Evolutionary conservation across 2,797 vertebrate genomes (phyloP).

Genomic region (Pseudochirops cupreus): DNA sequence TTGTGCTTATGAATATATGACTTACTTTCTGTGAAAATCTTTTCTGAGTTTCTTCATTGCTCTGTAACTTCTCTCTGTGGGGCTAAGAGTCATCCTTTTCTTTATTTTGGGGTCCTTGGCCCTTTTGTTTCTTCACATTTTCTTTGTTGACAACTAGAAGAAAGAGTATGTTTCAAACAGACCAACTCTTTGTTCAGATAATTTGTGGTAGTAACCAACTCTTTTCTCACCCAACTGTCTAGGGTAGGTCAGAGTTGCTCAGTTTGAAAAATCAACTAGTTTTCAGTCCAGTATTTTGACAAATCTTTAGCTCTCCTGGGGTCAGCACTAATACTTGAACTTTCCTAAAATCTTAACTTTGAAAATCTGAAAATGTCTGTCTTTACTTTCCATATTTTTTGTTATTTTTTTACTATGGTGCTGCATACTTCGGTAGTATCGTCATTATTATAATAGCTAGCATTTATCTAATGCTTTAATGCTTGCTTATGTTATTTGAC

Average conservation of each 20-base stretch:
- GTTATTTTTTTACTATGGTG: not conserved
- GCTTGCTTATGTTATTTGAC: not conserved
- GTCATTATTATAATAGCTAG: not conserved
- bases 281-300: constrained; percentile 4
- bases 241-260: constrained; percentile 40
- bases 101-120: constrained; percentile 20
- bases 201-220: constrained; percentile 58
- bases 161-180: constrained; percentile 19
- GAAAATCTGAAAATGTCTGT: not conserved
- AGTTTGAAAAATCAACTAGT: constrained; percentile 46
- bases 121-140: constrained; percentile 18
- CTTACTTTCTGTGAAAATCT: constrained; percentile 26
- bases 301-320: constrained; percentile 28
- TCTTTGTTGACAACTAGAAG: constrained; percentile 24
- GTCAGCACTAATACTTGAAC: not conserved
- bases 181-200: constrained; percentile 39
- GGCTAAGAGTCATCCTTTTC: constrained; percentile 30
- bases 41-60: constrained; percentile 16
- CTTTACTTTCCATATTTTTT: not conserved
- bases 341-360: not conserved
- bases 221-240: constrained; percentile 52
- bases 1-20: not conserved
- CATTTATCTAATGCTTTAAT: not conserved
- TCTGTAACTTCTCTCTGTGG: not conserved
- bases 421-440: not conserved